phyloP scores from a whole-genome alignment of 2,113 vertebrate genomes.

The Indicator maculatus region DNA sequence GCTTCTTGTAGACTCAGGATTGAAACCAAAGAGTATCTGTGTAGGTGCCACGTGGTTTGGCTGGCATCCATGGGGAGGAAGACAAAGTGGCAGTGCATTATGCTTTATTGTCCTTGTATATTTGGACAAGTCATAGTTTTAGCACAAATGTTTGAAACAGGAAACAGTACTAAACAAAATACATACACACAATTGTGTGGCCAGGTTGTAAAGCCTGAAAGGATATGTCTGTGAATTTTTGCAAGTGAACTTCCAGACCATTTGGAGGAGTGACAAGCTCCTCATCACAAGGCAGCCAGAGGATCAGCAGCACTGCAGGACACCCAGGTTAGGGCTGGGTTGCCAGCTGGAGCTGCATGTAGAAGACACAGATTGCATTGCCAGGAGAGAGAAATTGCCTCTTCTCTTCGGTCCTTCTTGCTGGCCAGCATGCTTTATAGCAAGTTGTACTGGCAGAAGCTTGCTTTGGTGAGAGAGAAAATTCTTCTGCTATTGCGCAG shows the following conservation, averaged over 20 bases:
- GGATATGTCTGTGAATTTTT: neutral
- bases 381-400: neutral
- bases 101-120: neutral
- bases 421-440: neutral
- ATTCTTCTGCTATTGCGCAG: neutral
- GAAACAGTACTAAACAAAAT: neutral
- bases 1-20: neutral
- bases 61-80: neutral
- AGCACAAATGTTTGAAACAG: neutral
- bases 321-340: neutral
- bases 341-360: fast-evolving
- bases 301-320: neutral
- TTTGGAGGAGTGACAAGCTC: neutral
- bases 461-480: neutral
- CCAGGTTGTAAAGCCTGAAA: neutral
- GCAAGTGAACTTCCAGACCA: neutral
- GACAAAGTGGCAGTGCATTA: neutral
- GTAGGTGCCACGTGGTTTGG: neutral
- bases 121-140: neutral
- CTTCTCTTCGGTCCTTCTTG: neutral
- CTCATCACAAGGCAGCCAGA: fast-evolving
- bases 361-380: fast-evolving
- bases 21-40: neutral
- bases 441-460: neutral
- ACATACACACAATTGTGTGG: neutral